Conservation (phyloP, 2,113 vertebrate species). For the Crotalus tigris region DNA sequence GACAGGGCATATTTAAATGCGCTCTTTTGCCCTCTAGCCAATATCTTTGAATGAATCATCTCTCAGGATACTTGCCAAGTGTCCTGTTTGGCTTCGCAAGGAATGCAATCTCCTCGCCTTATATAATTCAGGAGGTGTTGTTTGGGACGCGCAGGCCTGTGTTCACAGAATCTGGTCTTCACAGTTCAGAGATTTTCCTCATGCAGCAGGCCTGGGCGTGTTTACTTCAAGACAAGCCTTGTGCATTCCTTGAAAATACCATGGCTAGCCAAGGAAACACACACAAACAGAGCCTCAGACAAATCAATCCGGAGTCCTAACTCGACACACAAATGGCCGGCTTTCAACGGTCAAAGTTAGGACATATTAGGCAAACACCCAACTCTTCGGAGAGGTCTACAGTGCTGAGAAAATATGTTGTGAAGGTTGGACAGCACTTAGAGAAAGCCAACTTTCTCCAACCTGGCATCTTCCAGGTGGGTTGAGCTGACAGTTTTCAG, state of each 20-base stretch:
- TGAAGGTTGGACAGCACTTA: not conserved
- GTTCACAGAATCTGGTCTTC: not conserved
- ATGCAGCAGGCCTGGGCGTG: not conserved
- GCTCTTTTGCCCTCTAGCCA: not conserved
- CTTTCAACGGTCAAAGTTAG: not conserved
- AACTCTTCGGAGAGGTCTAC: not conserved
- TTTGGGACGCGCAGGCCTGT: not conserved
- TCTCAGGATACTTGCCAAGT: not conserved
- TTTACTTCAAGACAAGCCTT: not conserved
- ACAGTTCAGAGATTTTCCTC: not conserved
- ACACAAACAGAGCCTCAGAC: not conserved
- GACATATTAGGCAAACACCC: not conserved
- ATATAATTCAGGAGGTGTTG: not conserved
- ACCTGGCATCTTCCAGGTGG: not conserved
- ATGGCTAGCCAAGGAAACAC: not conserved
- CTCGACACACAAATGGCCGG: not conserved
- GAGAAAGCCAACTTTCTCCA: not conserved
- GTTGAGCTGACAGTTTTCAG: not conserved
- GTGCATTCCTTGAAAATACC: not conserved
- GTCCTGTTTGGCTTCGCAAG: not conserved
- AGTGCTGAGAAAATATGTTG: not conserved
- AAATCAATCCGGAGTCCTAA: not conserved
- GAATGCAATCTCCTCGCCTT: not conserved
- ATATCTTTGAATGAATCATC: not conserved
- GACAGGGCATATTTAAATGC: not conserved